Percentiles rank a stretch among this genome's conserved stretches.
These are phyloP conservation scores for Aegotheles bennettii DNA, from an alignment of 2,113 vertebrate species.

Conservation along the genomic window DNA sequence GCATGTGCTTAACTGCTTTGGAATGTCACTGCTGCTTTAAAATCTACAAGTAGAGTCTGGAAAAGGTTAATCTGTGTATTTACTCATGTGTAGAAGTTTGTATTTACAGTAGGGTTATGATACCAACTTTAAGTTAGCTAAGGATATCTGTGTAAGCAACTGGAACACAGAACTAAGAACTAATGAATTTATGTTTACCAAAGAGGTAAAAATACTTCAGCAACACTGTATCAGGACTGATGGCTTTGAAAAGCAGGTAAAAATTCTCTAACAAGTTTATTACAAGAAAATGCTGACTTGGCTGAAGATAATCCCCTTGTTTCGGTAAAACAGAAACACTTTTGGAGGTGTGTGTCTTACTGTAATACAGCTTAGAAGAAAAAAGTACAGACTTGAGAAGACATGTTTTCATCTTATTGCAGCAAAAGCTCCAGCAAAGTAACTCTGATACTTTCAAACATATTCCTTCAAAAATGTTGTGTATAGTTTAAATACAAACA, in stretches of 20 bases:
- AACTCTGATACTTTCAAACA: background rate
- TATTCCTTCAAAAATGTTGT: background rate
- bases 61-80: slow-evolving; percentile 76
- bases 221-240: background rate
- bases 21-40: slow-evolving; percentile 65
- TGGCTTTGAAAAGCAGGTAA: background rate
- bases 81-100: slow-evolving; percentile 69
- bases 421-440: background rate
- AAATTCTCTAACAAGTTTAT: background rate
- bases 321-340: background rate
- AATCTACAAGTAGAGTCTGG: slow-evolving; percentile 67
- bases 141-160: slow-evolving; percentile 65
- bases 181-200: slow-evolving; percentile 71
- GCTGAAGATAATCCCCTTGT: background rate
- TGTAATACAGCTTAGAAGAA: background rate
- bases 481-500: background rate
- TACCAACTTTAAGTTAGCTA: slow-evolving; percentile 71
- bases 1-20: slow-evolving; percentile 42
- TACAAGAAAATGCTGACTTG: background rate
- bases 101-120: slow-evolving; percentile 74
- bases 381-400: background rate
- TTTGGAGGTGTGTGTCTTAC: background rate
- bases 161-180: slow-evolving; percentile 62
- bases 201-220: slow-evolving; percentile 19
- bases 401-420: background rate